Evolutionary conservation across 2,113 vertebrate species (phyloP).

Genomic region (Cephalophus harveyi): DNA sequence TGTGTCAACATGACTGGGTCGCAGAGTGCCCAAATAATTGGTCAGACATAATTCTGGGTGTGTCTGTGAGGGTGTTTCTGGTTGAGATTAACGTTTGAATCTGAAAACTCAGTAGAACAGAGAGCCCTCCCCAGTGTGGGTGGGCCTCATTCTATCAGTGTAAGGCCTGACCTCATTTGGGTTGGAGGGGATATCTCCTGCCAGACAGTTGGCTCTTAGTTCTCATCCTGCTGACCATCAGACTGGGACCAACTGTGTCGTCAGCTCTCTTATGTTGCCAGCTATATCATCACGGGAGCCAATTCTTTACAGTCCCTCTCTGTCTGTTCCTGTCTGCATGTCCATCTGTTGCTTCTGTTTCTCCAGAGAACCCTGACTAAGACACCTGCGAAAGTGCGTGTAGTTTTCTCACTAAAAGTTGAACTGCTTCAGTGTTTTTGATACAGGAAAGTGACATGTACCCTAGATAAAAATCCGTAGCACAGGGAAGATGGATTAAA

Average conservation of each 20-base stretch:
- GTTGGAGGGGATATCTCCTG: background rate
- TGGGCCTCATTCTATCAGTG: background rate
- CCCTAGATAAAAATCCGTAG: background rate
- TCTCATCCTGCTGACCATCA: background rate
- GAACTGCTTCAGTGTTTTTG: background rate
- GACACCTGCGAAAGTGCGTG: background rate
- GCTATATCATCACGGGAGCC: background rate
- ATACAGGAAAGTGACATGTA: background rate
- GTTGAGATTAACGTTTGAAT: background rate
- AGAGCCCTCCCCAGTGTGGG: background rate
- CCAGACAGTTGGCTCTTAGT: background rate
- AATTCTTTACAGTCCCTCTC: background rate
- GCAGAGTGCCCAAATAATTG: background rate
- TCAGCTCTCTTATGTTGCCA: background rate
- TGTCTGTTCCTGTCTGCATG: background rate
- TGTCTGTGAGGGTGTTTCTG: background rate
- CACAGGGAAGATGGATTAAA: background rate
- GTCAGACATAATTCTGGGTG: background rate
- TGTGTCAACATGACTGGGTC: background rate
- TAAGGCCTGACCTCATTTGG: background rate
- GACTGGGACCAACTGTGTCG: background rate
- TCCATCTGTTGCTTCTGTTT: background rate
- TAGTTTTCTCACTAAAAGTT: background rate
- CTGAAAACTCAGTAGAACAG: background rate
- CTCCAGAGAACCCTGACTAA: background rate